A percentile compares a stretch with the other conserved stretches of the same genome.
Conservation (phyloP, 2,113 vertebrate genomes). For the Hippocampus barbouri region DNA sequence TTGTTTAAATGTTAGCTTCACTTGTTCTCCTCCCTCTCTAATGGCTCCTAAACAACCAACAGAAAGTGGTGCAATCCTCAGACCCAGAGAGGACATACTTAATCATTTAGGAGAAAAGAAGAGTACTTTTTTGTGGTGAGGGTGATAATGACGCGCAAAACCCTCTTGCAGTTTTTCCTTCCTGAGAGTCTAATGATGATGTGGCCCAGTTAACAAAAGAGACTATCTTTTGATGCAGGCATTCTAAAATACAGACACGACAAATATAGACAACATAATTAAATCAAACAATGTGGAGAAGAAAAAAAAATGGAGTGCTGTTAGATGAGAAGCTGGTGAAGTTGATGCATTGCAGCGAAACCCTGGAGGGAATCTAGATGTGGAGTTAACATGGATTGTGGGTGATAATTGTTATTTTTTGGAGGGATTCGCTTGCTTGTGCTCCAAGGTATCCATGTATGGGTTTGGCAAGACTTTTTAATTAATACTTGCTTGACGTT, state of each 20-base stretch:
- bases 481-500: slow-evolving; percentile 24
- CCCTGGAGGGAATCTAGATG: slow-evolving; percentile 33
- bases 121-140: slow-evolving; percentile 48
- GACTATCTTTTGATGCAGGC: slow-evolving; percentile 42
- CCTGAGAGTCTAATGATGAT: slow-evolving; percentile 58
- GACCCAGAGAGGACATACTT: slow-evolving; percentile 41
- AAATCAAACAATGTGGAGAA: slow-evolving; percentile 57
- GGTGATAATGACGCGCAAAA: slow-evolving; percentile 61
- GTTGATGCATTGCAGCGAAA: slow-evolving; percentile 50
- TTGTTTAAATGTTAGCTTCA: slow-evolving; percentile 28
- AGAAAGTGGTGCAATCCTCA: slow-evolving; percentile 38
- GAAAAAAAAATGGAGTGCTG: slow-evolving; percentile 29
- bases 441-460: slow-evolving; percentile 33
- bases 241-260: slow-evolving; percentile 55
- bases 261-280: slow-evolving; percentile 69
- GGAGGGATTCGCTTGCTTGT: slow-evolving; percentile 19
- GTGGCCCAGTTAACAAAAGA: slow-evolving; percentile 65
- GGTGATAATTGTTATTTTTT: slow-evolving; percentile 50
- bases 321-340: slow-evolving; percentile 38
- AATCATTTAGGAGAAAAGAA: slow-evolving; percentile 48
- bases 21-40: slow-evolving; percentile 37
- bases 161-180: slow-evolving; percentile 28
- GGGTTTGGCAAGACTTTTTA: slow-evolving; percentile 31
- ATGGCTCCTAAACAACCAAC: slow-evolving; percentile 48
- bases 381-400: slow-evolving; percentile 30